phyloP scores from a whole-genome alignment of 2,797 vertebrate genomes.

The Lithobates sylvaticus region DNA sequence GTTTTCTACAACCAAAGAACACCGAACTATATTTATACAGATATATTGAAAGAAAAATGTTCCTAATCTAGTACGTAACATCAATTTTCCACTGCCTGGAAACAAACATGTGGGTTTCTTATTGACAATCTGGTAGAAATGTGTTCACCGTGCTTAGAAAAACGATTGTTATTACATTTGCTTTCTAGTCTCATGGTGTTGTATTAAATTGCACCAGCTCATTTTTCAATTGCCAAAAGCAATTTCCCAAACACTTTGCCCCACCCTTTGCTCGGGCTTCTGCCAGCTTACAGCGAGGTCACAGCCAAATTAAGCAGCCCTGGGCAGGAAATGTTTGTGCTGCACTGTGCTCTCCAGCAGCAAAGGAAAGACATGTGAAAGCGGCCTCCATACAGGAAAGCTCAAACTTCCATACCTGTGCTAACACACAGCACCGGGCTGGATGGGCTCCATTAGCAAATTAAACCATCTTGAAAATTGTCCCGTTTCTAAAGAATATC shows the following conservation, averaged over 20 bases:
- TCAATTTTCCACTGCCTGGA: constrained; percentile 60
- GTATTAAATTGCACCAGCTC: constrained; percentile 63
- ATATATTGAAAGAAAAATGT: constrained; percentile 47
- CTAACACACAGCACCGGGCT: constrained; percentile 45
- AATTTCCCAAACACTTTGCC: constrained; percentile 60
- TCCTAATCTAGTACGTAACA: constrained; percentile 56
- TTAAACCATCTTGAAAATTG: background rate
- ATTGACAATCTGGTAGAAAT: constrained; percentile 62
- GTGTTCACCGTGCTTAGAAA: constrained; percentile 56
- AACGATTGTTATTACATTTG: constrained; percentile 61
- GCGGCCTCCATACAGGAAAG: constrained; percentile 9
- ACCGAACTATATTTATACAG: constrained; percentile 20
- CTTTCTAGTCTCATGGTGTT: constrained; percentile 61
- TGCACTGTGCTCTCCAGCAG: constrained; percentile 33
- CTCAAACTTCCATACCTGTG: constrained; percentile 17
- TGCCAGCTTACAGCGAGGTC: constrained; percentile 52
- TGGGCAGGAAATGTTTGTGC: constrained; percentile 47
- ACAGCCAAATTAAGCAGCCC: constrained; percentile 57
- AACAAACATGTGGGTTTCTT: constrained; percentile 61
- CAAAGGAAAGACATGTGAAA: background rate
- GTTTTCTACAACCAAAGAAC: constrained; percentile 25
- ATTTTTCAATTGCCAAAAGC: constrained; percentile 63
- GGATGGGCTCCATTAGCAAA: constrained; percentile 29
- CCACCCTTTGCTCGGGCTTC: constrained; percentile 43
- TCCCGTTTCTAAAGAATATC: background rate